Evolutionary conservation across 2,797 vertebrate genomes (phyloP).

Genomic region (Cacajao melanocephalus): DNA sequence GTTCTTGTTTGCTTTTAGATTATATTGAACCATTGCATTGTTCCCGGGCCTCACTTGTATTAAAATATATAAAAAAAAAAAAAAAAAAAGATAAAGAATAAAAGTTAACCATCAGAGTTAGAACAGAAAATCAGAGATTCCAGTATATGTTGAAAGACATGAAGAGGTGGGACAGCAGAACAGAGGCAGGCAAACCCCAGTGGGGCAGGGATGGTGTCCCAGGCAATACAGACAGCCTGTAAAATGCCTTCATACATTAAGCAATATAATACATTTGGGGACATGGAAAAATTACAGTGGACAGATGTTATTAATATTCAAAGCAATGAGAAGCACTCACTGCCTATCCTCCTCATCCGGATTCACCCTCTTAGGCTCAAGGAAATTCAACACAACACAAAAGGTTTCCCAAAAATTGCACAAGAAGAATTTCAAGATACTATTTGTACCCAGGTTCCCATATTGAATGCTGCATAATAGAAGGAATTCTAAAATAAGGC

Average conservation of each 20-base stretch:
- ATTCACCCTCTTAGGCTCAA: background rate
- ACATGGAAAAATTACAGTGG: background rate
- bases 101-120: no score
- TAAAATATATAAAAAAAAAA: no score
- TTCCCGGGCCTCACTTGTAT: no score
- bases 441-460: no score
- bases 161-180: background rate
- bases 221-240: fast-evolving
- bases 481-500: background rate
- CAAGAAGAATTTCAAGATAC: background rate
- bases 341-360: background rate
- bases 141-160: background rate
- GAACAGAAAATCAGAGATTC: background rate
- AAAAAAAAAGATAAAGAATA: no score
- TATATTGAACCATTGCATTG: no score
- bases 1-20: no score
- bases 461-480: no score
- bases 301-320: fast-evolving
- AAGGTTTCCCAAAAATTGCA: background rate
- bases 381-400: background rate
- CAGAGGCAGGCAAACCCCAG: background rate
- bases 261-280: fast-evolving
- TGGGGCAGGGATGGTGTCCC: background rate
- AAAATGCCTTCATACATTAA: background rate
- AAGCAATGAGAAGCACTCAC: background rate